Evolutionary conservation across 2,113 vertebrate species (phyloP), one percentile per base, ranked within the genome.

Genomic region (Trematocara stigmaticum): DNA sequence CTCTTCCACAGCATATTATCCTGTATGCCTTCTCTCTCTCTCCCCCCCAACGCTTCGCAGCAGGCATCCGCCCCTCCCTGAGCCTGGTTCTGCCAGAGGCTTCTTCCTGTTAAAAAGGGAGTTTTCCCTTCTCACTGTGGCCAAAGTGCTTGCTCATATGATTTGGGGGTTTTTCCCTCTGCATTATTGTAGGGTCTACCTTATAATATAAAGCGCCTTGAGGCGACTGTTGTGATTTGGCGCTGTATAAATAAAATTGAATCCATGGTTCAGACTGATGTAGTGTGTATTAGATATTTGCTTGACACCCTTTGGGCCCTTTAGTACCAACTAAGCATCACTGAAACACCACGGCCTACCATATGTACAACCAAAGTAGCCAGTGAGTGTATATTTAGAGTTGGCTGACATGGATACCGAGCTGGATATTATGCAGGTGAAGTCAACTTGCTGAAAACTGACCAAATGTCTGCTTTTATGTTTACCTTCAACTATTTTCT

Each of bases 21-120:
- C 16, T 1, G 9, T 7, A 9, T 35, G 35, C 31, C 9, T 11
- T 61, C 16, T 3, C 57, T 1, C 57, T 0, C 29, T 1, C 57
- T 0, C 29, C 0, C n/a, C 3, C 15, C 56, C 15, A 4, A 34
- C 0, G 1, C 3, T 0, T 10, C 2, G 0, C 57, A 35, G 57
- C 15, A 61, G 31, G 13, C 3, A 31, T 10, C 29, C 1, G 0
- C 16, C 57, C 1, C 31, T 61, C 57, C 57, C 57, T 6, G 9
- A 61, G 31, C 3, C 31, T 61, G 57, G 16, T 35, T 61, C 31
- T 35, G 6, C 31, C 2, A 0, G 57, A 61, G 57, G 16, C 6
- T 61, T 61, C 31, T 61, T 61, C 31, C 16, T 6, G 16, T 61
- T 35, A 35, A 61, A 61, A 3, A 35, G 16, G 16, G 57, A 61